These are phyloP conservation scores for Drosophila kanekoi DNA, from an alignment of 2,888 invertebrate genomes.

Conservation along the genomic window DNA sequence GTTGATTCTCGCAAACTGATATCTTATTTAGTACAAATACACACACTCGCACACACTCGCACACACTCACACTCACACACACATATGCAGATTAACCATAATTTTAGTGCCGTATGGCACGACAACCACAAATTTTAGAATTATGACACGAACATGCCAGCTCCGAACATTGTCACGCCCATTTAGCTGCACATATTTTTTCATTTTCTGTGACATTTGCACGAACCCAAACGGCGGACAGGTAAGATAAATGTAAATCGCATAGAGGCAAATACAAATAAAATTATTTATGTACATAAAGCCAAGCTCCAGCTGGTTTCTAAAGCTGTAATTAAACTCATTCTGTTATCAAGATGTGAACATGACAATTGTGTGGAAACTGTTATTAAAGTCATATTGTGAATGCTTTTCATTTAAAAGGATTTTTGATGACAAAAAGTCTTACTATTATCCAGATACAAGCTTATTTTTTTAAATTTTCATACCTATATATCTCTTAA, in stretches of 20 bases:
- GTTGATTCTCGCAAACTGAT: slow-evolving; percentile 25
- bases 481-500: no score
- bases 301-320: not conserved
- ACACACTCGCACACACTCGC: not conserved
- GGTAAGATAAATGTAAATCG: slow-evolving; percentile 36
- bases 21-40: slow-evolving; percentile 15
- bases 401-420: no score
- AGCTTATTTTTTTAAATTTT: no score
- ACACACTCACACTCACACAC: slow-evolving; percentile 2
- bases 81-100: slow-evolving; percentile 36
- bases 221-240: slow-evolving; percentile 23
- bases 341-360: not conserved
- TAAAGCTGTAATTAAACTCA: slow-evolving; percentile 2
- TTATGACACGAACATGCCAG: slow-evolving; percentile 63
- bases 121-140: slow-evolving; percentile 72
- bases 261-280: slow-evolving; percentile 14
- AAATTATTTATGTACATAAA: slow-evolving; percentile 8
- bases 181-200: slow-evolving; percentile 52
- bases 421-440: no score
- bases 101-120: slow-evolving; percentile 56
- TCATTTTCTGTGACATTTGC: slow-evolving; percentile 49
- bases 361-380: not conserved
- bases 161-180: slow-evolving; percentile 37
- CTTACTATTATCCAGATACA: no score
- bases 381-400: not conserved